Percentiles rank a stretch among this genome's conserved stretches.
Evolutionary conservation across 2,888 invertebrate genomes (phyloP).

Genomic region (Sisyra nigra): DNA sequence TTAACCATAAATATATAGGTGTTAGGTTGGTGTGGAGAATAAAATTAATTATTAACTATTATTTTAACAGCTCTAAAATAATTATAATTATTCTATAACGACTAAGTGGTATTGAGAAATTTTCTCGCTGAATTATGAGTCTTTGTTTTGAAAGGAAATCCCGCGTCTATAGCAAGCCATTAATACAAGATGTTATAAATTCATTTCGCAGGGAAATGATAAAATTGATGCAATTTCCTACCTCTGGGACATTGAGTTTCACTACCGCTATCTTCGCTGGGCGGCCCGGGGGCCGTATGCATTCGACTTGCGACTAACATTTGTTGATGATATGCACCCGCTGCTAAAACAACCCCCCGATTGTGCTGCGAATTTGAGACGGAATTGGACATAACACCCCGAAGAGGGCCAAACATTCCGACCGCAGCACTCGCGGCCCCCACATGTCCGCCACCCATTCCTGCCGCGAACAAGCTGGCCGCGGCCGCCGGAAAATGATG

Average conservation of each 20-base stretch:
- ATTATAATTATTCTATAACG: too few relatives aligned
- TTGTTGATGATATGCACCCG: conserved; percentile 8
- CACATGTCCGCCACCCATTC: conserved; percentile 26
- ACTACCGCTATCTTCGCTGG: conserved; percentile 29
- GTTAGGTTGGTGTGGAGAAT: too few relatives aligned
- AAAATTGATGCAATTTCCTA: conserved; percentile 14
- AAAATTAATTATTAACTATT: too few relatives aligned
- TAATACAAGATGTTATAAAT: not conserved
- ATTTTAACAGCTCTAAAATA: too few relatives aligned
- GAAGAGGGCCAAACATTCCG: conserved; percentile 15
- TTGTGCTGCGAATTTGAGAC: conserved; percentile 20
- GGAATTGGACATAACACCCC: conserved; percentile 15
- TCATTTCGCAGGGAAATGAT: not conserved
- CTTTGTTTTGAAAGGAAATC: too few relatives aligned
- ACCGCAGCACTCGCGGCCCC: conserved; percentile 25
- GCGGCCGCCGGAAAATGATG: conserved; percentile 31
- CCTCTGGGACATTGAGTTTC: conserved; percentile 27
- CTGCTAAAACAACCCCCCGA: conserved; percentile 10
- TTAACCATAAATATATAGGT: too few relatives aligned
- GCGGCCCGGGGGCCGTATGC: conserved; percentile 19
- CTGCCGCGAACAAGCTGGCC: conserved; percentile 21
- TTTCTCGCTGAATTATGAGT: too few relatives aligned
- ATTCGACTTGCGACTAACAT: conserved; percentile 5
- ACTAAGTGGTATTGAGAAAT: too few relatives aligned
- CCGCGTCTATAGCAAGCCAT: not conserved